Conservation (phyloP, 2,113 vertebrate species). For the Sinosuthora webbiana region DNA sequence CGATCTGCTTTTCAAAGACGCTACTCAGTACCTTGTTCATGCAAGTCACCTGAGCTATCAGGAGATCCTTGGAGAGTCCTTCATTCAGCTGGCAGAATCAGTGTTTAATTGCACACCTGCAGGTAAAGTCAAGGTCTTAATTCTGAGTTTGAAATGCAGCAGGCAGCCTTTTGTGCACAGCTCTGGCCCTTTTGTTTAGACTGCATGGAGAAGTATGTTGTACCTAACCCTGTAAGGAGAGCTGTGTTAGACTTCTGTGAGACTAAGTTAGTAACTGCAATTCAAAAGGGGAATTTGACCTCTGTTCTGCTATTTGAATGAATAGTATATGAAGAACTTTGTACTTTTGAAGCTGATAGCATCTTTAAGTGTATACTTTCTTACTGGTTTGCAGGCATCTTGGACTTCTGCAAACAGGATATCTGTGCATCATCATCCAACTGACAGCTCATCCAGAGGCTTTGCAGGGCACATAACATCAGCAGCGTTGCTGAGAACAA, state of each 20-base stretch:
- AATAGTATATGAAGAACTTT: neutral
- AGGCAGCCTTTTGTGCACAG: neutral
- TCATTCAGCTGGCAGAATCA: conserved; percentile 74
- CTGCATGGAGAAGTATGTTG: neutral
- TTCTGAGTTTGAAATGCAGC: neutral
- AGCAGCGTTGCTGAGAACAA: neutral
- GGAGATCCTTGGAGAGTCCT: conserved; percentile 81
- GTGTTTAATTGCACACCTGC: conserved; percentile 85
- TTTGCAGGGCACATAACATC: neutral
- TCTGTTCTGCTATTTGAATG: neutral
- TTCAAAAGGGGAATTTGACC: neutral
- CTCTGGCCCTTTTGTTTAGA: neutral
- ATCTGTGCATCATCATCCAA: conserved; percentile 26
- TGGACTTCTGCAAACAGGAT: conserved; percentile 68
- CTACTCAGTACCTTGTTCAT: conserved; percentile 78
- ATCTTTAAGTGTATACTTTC: neutral
- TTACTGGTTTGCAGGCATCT: conserved; percentile 54
- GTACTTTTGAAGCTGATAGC: neutral
- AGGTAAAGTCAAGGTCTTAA: conserved; percentile 66
- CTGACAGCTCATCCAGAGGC: neutral
- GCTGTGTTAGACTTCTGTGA: neutral
- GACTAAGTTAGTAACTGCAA: neutral
- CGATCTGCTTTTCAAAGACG: conserved; percentile 89
- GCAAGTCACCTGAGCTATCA: conserved; percentile 78
- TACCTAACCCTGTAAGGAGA: neutral